These are phyloP conservation scores for Ciconia nigra DNA, from an alignment of 2,797 vertebrate genomes.

Conservation along the genomic window DNA sequence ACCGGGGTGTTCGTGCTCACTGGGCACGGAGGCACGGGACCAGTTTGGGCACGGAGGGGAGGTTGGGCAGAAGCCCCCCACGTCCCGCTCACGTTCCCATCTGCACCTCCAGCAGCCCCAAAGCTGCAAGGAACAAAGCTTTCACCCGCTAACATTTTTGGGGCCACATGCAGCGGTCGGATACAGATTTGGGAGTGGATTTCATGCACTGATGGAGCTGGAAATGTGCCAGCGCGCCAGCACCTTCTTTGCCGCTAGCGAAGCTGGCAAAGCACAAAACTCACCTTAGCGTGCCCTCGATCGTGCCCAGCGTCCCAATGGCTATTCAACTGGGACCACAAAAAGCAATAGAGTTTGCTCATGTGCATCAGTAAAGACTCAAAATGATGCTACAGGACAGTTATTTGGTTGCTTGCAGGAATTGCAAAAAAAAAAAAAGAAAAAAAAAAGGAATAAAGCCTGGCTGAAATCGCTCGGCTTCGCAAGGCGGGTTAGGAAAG, in stretches of 20 bases:
- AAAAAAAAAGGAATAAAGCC: neutral
- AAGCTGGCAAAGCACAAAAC: neutral
- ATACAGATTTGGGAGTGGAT: neutral
- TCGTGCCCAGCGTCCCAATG: neutral
- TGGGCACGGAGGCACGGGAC: accelerated
- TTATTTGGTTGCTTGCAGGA: neutral
- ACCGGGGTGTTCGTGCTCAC: neutral
- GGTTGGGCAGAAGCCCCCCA: neutral
- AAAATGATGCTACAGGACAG: neutral
- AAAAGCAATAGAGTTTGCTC: neutral
- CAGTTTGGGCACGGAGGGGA: neutral
- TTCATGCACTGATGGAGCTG: neutral
- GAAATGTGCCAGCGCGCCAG: accelerated
- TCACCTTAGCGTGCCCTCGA: accelerated
- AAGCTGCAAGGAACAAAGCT: neutral
- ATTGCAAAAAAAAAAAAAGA: neutral
- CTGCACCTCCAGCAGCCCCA: neutral
- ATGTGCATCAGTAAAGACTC: accelerated
- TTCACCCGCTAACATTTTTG: accelerated
- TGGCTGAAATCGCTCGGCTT: neutral
- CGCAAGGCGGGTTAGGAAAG: neutral
- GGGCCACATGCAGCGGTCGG: accelerated
- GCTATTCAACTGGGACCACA: neutral
- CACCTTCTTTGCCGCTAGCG: neutral
- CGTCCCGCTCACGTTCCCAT: neutral